Evolutionary conservation across 2,113 vertebrate species (phyloP), one percentile per base, ranked within the genome.

Genomic region (Mandrillus leucophaeus): DNA sequence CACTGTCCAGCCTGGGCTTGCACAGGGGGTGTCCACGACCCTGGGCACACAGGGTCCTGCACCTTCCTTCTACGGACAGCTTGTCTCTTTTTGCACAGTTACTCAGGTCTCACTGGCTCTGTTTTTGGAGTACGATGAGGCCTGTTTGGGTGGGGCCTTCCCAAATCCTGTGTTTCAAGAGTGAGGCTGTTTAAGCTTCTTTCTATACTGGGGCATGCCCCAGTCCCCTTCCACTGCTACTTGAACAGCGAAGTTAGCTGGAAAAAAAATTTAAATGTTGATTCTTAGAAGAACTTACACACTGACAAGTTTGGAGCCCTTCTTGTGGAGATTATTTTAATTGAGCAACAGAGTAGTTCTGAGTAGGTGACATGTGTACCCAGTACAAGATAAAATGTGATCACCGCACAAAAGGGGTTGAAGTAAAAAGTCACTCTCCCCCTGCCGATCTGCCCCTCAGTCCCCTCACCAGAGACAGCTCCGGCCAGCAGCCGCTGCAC

Each of bases 11-110:
- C 27, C 2, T 8, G 43, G 25, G 3, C 22, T 8, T 16, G 12
- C 0, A 5, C 5, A 50, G 40, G 12, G 11, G 35, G 3, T 0
- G 3, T 8, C 30, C 50, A 3, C 3, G 0, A 17, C 45, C 48
- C 32, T 3, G 43, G 16, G 17, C 0, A 48, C 40, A 10, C 40
- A n/a, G 40, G 3, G 4, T 27, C 27, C 30, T 5, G n/a, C 27
- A 55, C 32, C 23, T 23, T 22, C 16, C 75, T 88, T 52, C 50
- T 11, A 52, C 23, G 30, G 5, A 9, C 0, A 13, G 27, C 43
- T n/a, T 59, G 22, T 8, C 25, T 61, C 38, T 16, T 50, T 25
- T 22, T 8, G 1, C 20, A 23, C 1, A 11, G 20, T 10, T 17
- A 3, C 50, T 11, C 35, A 2, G 50, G 78, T n/a, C 45, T 8